Base-by-base conservation (phyloP, 1,140 invertebrate species). In the Pogonus chalceus region DNA sequence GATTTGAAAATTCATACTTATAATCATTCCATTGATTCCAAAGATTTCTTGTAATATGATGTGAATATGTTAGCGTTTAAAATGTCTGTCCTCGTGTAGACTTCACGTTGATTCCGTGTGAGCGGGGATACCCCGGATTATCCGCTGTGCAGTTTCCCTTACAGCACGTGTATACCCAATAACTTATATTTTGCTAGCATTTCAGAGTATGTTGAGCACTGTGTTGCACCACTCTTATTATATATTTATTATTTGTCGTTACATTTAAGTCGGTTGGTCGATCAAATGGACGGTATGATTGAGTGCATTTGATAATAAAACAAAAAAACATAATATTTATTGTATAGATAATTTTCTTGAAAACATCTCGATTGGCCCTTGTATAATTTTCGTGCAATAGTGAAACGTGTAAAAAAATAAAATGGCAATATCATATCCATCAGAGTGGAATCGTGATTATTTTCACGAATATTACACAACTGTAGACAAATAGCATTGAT, bases 381-480 rank as follows among this genome's bases (percentile, higher is more conserved):
- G 37, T 43, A 43, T 43, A 56, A 24, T 60, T 65, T 63, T 66
- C 64, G 63, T 67, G 65, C 65, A 67, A 67, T 67, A 67, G 65
- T 16, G 24, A 62, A 62, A 63, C 59, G 56, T 67, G 62, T 65
- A 67, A 64, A 55, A 53, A 52, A n/a, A n/a, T n/a, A n/a, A 65
- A 67, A 65, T 65, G 65, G 65, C 65, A 67, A 67, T 67, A 67
- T 58, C 64, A 67, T 67, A 67, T 67, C 65, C 56, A 59, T 64
- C 62, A 54, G 56, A 60, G 63, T 67, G 58, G 60, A 61, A 52
- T 60, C 60, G 60, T 62, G 62, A 54, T 31, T 56, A 39, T 43
- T 54, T 52, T 57, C 61, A 62, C 57, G 60, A 61, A 54, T 55
- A 43, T 49, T 61, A 67, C 63, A 65, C 64, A 62, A 61, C 62